Conservation (phyloP, 2,888 invertebrate species). For the Orchesellides sinensis region DNA sequence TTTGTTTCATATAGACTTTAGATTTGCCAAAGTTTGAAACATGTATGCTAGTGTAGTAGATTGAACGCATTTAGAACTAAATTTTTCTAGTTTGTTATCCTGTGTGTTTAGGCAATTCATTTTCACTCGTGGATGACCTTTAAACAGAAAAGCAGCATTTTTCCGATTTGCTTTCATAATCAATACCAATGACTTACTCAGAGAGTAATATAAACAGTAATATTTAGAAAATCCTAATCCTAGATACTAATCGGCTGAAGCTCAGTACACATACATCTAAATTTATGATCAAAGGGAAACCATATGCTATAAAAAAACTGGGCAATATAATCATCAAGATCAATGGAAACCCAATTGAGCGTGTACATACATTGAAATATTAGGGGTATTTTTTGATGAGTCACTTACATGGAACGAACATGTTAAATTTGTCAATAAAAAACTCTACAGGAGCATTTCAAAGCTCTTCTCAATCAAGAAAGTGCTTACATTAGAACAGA, state of each 20-base stretch:
- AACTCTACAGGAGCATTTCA: conserved; percentile 8
- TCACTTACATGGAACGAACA: conserved; percentile 22
- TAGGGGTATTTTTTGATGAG: conserved; percentile 40
- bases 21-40: too few species aligned
- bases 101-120: too few species aligned
- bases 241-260: conserved; percentile 34
- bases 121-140: too few species aligned
- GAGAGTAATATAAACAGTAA: too few species aligned
- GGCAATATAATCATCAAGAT: background rate
- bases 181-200: too few species aligned
- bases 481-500: background rate
- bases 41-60: too few species aligned
- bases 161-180: too few species aligned
- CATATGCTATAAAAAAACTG: background rate
- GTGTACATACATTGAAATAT: background rate
- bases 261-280: conserved; percentile 49
- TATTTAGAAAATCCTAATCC: too few species aligned
- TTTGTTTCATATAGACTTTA: too few species aligned
- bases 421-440: background rate
- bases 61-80: too few species aligned
- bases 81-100: too few species aligned
- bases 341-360: background rate
- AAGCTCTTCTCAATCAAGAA: conserved; percentile 13
- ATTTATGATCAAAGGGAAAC: conserved; percentile 35
- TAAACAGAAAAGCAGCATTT: too few species aligned